A percentile compares a stretch with the other conserved stretches of the same genome.
phyloP scores from a whole-genome alignment of 2,888 invertebrate species.

The Dioctria rufipes region DNA sequence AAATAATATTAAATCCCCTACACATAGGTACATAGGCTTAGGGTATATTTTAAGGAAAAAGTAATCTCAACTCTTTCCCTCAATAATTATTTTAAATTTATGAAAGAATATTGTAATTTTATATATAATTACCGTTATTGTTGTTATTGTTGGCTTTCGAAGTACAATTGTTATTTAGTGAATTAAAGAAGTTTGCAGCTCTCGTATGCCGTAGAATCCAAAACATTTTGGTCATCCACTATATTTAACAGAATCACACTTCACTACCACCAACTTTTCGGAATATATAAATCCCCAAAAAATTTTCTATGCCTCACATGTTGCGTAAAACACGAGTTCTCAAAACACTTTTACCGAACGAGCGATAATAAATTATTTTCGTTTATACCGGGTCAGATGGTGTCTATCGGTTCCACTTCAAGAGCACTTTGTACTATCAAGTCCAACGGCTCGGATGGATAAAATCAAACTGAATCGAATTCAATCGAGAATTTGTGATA shows the following conservation, averaged over 20 bases:
- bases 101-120: neutral
- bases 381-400: neutral
- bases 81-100: neutral
- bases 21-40: too few species aligned
- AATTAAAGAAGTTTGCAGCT: slow-evolving; percentile 68
- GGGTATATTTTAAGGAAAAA: too few species aligned
- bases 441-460: slow-evolving; percentile 14
- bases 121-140: slow-evolving; percentile 54
- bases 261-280: neutral
- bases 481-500: slow-evolving; percentile 26
- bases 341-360: neutral
- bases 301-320: neutral
- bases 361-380: neutral
- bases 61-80: too few species aligned
- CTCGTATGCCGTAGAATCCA: slow-evolving; percentile 67
- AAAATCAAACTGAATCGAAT: slow-evolving; percentile 31
- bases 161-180: slow-evolving; percentile 66
- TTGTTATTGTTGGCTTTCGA: slow-evolving; percentile 63
- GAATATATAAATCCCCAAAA: slow-evolving; percentile 2
- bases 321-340: neutral
- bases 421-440: neutral
- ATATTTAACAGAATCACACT: slow-evolving; percentile 18
- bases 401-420: neutral
- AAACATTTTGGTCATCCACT: slow-evolving; percentile 64
- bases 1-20: too few species aligned